Conservation (phyloP, 2,113 vertebrate species). For the Pseudonaja textilis region DNA sequence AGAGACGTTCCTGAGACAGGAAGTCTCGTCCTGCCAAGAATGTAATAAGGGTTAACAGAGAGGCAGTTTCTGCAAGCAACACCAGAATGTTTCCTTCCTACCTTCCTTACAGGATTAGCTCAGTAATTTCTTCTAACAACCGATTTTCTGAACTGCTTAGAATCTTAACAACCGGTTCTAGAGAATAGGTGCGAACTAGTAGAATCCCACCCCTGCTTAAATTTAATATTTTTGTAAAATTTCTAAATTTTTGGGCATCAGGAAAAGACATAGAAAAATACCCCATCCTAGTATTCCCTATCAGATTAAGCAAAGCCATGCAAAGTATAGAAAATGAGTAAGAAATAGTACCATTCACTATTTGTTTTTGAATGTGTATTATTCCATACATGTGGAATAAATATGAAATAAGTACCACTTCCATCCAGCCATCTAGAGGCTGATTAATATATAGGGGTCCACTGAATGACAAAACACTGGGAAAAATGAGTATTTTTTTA, state of each 20-base stretch:
- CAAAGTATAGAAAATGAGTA: background rate
- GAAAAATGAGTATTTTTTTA: background rate
- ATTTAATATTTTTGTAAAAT: conserved; percentile 16
- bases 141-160: no score
- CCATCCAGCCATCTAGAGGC: background rate
- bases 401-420: background rate
- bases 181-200: no score
- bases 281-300: background rate
- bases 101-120: no score
- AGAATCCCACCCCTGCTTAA: no score
- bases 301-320: background rate
- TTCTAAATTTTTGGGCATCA: background rate
- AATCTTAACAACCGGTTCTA: no score
- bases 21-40: no score
- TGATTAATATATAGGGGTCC: background rate
- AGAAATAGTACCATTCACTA: background rate
- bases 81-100: no score
- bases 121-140: no score
- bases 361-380: background rate
- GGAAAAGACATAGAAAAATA: background rate
- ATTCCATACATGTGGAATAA: background rate
- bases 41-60: no score
- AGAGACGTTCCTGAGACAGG: no score
- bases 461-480: background rate
- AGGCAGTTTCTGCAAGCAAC: no score